Base-by-base conservation (phyloP, 2,888 invertebrate species). In the Caenorhabditis virilis region DNA sequence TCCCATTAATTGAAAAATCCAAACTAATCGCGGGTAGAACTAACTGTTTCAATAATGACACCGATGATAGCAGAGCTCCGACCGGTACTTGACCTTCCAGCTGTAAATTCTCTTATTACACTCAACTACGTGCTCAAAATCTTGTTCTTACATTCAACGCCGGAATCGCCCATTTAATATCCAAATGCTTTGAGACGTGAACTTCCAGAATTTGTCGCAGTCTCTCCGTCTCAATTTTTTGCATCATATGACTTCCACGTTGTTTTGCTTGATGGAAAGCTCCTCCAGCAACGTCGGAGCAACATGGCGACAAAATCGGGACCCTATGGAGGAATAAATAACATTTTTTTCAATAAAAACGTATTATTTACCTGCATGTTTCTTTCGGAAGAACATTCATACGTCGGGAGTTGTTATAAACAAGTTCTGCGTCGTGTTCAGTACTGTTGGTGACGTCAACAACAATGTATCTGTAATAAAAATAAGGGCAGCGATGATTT, bases 261-360 rank as follows among this genome's bases (percentile, higher is more conserved):
- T 80, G 75, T 23, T 72, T 71, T 7, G 80, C 82, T 7, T 59
- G 62, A 45, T 75, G 76, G 50, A 81, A 81, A 1, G 78, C 77
- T 3, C 70, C 60, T 5, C 80, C 69, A 2, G 72, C 74, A 45
- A 82, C 79, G 35, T 79, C 78, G 0, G 75, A 68, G 43, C 78
- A 81, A 47, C 86, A 82, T 4, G 78, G 78, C 7, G 78, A 82
- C 9, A 82, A 59, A 15, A 82, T 68, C 0, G 82, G 82, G n/a
- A 82, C 82, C 30, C 80, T 78, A 45, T 33, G 70, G 38, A 13
- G 5, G 5, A 2, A 38, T 11, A 13, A 35, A 15, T 45, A 35
- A 13, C 5, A 6, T 1, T 5, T 1, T 1, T 30, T 41, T 41
- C 15, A 13, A 18, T 43, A 22, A 26, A 26, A 16, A 20, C 2